Conservation (phyloP, 2,113 vertebrate genomes). For the Polyodon spathula region DNA sequence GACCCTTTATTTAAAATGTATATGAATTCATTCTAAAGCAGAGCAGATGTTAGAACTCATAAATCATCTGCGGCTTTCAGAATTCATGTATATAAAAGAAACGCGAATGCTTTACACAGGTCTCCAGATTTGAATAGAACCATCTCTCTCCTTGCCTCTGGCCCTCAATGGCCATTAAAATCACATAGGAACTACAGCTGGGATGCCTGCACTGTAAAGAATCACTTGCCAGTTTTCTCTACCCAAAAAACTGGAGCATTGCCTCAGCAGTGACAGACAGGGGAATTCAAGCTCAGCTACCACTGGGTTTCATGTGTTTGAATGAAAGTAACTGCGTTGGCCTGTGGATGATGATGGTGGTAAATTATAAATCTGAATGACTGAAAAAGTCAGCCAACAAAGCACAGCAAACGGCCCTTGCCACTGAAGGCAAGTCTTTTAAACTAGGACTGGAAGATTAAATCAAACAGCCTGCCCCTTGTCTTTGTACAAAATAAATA, state of each 20-base stretch:
- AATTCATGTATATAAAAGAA: background rate
- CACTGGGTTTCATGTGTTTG: constrained; percentile 5
- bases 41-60: background rate
- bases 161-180: constrained; percentile 5
- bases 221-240: constrained; percentile 19
- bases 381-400: constrained; percentile 16
- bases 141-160: constrained; percentile 10
- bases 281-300: constrained; percentile 10
- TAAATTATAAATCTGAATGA: constrained; percentile 29
- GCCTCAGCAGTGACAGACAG: constrained; percentile 2
- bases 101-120: background rate
- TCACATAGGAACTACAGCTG: constrained; percentile 1
- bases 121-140: background rate
- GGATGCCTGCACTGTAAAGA: constrained; percentile 4
- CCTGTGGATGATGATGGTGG: background rate
- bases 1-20: too few relatives aligned
- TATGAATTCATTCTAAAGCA: background rate
- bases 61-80: constrained; percentile 2
- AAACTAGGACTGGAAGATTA: constrained; percentile 26
- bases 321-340: constrained; percentile 21
- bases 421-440: constrained; percentile 20
- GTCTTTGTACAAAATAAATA: constrained; percentile 15
- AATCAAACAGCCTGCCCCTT: constrained; percentile 20
- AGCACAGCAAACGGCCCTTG: constrained; percentile 17
- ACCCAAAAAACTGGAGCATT: background rate